Percentiles rank a stretch among this genome's conserved stretches.
These are phyloP conservation scores for Sebastes trivittatus DNA, from an alignment of 2,797 vertebrate genomes.

Conservation along the genomic window DNA sequence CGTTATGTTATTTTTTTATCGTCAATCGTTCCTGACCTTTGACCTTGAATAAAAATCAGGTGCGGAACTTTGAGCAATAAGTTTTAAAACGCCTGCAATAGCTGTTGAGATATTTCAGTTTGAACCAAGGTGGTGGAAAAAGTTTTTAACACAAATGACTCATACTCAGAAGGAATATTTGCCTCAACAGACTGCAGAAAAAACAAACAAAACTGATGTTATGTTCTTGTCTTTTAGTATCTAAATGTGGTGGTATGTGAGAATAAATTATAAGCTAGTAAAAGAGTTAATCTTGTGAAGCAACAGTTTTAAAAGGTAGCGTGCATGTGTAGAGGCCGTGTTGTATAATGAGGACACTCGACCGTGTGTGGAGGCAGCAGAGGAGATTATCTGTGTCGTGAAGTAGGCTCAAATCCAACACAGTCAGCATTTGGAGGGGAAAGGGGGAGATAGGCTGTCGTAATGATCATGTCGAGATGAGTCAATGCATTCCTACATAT, in stretches of 20 bases:
- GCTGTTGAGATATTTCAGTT: neutral
- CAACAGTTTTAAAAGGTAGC: neutral
- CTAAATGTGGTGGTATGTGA: neutral
- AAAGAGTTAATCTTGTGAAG: neutral
- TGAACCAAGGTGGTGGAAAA: no score
- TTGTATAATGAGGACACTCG: conserved; percentile 18
- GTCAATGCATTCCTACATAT: conserved; percentile 37
- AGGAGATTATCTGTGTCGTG: conserved; percentile 59
- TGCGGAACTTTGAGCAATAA: no score
- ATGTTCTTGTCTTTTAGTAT: neutral
- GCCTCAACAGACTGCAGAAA: no score
- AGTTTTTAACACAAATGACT: no score
- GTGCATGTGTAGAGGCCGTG: neutral
- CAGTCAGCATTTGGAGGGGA: conserved; percentile 67
- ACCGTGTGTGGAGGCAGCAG: conserved; percentile 26
- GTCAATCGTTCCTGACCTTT: no score
- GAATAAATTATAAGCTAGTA: neutral
- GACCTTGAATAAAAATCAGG: no score
- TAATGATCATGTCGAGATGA: conserved; percentile 27
- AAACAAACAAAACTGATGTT: neutral
- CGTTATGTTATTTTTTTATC: no score
- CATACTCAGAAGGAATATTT: no score
- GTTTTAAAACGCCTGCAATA: no score
- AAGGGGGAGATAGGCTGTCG: conserved; percentile 10
- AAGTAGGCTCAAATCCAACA: conserved; percentile 69